Evolutionary conservation across 2,888 invertebrate genomes (phyloP), one percentile per base, ranked within the genome.

Genomic region (Caenorhabditis sp.): DNA sequence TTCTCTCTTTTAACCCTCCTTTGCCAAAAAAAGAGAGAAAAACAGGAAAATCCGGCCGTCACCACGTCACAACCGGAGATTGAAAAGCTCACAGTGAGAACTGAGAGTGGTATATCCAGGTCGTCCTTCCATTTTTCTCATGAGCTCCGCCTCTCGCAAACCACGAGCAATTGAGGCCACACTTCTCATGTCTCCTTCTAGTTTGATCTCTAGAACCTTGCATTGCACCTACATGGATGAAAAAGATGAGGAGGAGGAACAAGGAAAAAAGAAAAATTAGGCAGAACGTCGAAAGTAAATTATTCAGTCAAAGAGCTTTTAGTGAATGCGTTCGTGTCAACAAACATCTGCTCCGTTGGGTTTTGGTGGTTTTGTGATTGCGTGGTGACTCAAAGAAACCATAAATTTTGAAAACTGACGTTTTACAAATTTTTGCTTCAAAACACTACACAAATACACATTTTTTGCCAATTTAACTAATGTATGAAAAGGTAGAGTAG

Each of bases 101-200:
- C 51, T 26, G 24, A 20, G 24, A 32, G 55, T 53, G 65, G 53
- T 24, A 40, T 15, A 40, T 70, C 51, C 22, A 58, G 47, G 11
- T 37, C 24, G 28, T 61, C 37, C 70, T 9, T 61, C 8, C 35
- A 22, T 20, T 62, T 69, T 50, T 69, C 61, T 47, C 55, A 26
- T 37, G 61, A 51, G 24, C 44, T 62, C 28, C 71, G 71, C 71
- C 71, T 61, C 71, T 20, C n/a, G 26, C n/a, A 18, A 6, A 50
- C 50, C 56, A 56, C 56, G 56, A 32, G 56, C 56, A 28, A 28
- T 32, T 56, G 56, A 56, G 56, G 8, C 32, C 28, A 32, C 18
- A 4, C 32, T 56, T 56, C 9, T 56, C 32, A 8, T n/a, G 6
- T 53, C 15, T 56, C n/a, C n/a, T 56, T 56, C 18, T 56, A 24